phyloP scores from a whole-genome alignment of 2,797 vertebrate genomes.

The Gallinago nigripennis region DNA sequence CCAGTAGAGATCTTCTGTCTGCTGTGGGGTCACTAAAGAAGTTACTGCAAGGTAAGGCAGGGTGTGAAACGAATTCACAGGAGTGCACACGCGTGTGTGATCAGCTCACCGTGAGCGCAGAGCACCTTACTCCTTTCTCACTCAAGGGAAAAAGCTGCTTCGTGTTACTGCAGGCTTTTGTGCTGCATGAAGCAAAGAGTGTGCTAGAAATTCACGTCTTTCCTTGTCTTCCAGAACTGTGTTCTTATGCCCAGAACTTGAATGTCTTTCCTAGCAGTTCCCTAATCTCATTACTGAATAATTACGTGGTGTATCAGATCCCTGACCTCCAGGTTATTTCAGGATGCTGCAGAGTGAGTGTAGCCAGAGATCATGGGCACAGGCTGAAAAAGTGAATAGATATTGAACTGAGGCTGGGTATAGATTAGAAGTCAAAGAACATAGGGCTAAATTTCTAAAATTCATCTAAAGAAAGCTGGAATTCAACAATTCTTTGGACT shows the following conservation, averaged over 20 bases:
- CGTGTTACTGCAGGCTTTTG: neutral
- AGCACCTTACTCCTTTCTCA: neutral
- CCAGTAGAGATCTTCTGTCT: neutral
- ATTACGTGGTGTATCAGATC: neutral
- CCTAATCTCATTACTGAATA: neutral
- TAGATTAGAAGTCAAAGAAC: neutral
- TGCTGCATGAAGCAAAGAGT: neutral
- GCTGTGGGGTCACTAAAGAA: neutral
- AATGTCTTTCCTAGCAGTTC: neutral
- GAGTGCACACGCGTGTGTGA: fast-evolving
- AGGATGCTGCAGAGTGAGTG: neutral
- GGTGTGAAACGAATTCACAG: neutral
- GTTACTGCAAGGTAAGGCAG: neutral
- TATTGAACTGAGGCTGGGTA: neutral
- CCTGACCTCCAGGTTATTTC: neutral
- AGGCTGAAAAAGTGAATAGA: neutral
- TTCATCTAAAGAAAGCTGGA: neutral
- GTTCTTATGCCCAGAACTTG: neutral
- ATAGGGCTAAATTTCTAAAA: neutral
- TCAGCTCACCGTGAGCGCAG: fast-evolving
- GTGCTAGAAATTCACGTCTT: neutral
- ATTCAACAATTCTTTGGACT: neutral
- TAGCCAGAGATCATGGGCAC: neutral
- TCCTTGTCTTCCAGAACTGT: neutral
- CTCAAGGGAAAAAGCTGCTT: neutral